phyloP scores from a whole-genome alignment of 2,797 vertebrate species.

The Hippocampus kuda region DNA sequence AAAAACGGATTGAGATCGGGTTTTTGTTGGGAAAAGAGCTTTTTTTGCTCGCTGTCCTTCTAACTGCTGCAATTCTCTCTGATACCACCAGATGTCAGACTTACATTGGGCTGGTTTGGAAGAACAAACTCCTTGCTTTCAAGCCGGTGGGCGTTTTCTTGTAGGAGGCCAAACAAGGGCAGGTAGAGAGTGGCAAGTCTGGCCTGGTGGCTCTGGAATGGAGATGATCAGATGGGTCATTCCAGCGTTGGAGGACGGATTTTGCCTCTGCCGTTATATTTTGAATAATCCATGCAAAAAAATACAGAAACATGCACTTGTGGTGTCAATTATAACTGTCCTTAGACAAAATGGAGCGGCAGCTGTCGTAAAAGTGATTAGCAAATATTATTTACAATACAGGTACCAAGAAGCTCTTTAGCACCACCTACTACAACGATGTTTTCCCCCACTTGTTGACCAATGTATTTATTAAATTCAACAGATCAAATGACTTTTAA shows the following conservation, averaged over 20 bases:
- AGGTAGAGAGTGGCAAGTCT: conserved; percentile 92
- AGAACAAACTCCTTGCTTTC: conserved; percentile 78
- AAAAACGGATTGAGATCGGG: not conserved
- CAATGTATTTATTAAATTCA: too few relatives aligned
- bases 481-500: too few relatives aligned
- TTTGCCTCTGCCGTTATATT: not conserved
- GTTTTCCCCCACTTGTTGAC: too few relatives aligned
- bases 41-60: not conserved
- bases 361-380: not conserved
- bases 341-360: not conserved
- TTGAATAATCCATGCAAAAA: not conserved
- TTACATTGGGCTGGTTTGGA: conserved; percentile 72
- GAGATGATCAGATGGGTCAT: not conserved
- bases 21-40: not conserved
- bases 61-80: not conserved
- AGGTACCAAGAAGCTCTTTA: too few relatives aligned
- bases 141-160: conserved; percentile 86
- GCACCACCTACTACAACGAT: too few relatives aligned
- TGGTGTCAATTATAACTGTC: not conserved
- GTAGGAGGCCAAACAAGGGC: conserved; percentile 89
- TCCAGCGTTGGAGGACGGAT: not conserved
- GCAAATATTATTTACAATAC: too few relatives aligned
- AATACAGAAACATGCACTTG: not conserved
- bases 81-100: conserved; percentile 48
- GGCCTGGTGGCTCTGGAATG: conserved; percentile 83